Evolutionary conservation across 2,888 invertebrate species (phyloP), one percentile per base, ranked within the genome.

Genomic region (Chymomyza procnemis): DNA sequence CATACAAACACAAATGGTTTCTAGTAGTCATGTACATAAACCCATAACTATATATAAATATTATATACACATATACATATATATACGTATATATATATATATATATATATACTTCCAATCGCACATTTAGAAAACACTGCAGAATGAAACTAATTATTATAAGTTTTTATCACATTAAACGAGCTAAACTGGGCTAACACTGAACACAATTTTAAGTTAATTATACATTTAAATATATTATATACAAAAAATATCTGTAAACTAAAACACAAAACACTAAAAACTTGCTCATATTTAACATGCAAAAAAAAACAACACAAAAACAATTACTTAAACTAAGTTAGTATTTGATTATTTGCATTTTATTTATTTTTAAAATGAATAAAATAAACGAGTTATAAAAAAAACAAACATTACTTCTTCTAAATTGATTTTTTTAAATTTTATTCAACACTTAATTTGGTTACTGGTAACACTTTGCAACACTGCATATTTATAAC

Each of bases 331-430:
- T 21, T 47, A 64, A 52, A 55, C 59, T 76, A 77, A 75, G 76
- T 76, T 69, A 62, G 18, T 48, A 26, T n/a, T 47, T 50, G 48
- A 57, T 54, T 65, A 65, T 73, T 69, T 76, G 55, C 64, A 73
- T 81, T 85, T 84, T 85, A 84, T 84, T 84, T 83, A 75, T 84
- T 84, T 84, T 4, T 62, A 83, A 84, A 84, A 85, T 84, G 77
- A 84, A 84, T 85, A 81, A 84, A 84, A 80, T 73, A 68, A 74
- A 77, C 67, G 26, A 57, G 30, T 34, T 34, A 16, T 57, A 30
- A 66, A 75, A 58, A 71, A 68, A 69, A 67, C 48, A 50, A 68
- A 66, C 66, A 61, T 18, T 46, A 54, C 26, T 69, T 18, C 65
- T 76, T 79, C 73, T 59, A 77, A 76, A 76, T 79, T 78, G 30